A percentile compares a stretch with the other conserved stretches of the same genome.
Evolutionary conservation across 2,113 vertebrate genomes (phyloP).

Genomic region (Leptobrachium leishanense): DNA sequence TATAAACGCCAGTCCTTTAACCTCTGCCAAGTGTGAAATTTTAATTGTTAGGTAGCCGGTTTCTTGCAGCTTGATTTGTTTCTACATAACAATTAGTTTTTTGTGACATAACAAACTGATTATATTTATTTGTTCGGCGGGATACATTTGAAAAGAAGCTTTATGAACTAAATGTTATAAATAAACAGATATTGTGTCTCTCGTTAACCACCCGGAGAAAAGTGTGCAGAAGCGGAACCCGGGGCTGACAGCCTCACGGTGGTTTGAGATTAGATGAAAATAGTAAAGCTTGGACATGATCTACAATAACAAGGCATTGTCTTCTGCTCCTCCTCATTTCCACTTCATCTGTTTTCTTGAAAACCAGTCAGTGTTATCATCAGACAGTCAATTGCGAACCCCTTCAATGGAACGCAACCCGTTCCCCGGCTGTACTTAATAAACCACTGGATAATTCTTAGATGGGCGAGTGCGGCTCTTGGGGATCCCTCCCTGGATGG

Average conservation of each 20-base stretch:
- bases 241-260: constrained; percentile 14
- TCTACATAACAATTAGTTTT: not conserved
- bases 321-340: not conserved
- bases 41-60: too few relatives aligned
- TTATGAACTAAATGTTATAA: constrained; percentile 11
- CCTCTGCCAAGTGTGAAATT: too few relatives aligned
- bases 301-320: not conserved
- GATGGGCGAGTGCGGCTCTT: too few relatives aligned
- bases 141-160: not conserved
- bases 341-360: not conserved
- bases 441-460: too few relatives aligned
- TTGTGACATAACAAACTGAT: constrained; percentile 25
- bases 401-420: not conserved
- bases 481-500: too few relatives aligned
- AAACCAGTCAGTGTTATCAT: constrained; percentile 2
- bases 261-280: not conserved
- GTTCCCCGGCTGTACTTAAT: too few relatives aligned
- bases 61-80: too few relatives aligned
- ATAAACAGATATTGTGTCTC: constrained; percentile 1
- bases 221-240: not conserved
- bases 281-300: not conserved
- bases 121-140: constrained; percentile 10
- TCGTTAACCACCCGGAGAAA: constrained; percentile 22
- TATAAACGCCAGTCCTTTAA: too few relatives aligned
- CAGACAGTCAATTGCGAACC: constrained; percentile 4